Evolutionary conservation across 2,113 vertebrate genomes (phyloP).

Genomic region (Eretmochelys imbricata): DNA sequence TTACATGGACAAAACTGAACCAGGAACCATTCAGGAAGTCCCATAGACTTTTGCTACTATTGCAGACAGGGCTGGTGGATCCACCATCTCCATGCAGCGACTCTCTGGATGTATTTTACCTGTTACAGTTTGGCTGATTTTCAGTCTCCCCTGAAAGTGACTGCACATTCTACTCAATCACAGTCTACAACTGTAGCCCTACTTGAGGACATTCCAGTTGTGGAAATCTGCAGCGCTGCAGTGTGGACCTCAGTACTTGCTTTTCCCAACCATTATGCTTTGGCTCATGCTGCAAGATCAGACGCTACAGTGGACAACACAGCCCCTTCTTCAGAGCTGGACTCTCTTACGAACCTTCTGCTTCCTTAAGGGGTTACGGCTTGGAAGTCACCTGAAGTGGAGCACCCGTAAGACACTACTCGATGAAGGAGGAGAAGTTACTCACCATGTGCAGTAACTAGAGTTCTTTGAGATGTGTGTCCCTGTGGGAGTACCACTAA

Average conservation of each 20-base stretch:
- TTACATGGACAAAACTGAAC: not conserved
- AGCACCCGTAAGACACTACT: not conserved
- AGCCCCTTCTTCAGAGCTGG: not conserved
- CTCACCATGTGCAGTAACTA: not conserved
- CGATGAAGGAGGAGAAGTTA: not conserved
- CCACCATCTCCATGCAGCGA: not conserved
- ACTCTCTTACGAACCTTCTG: not conserved
- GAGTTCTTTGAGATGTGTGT: not conserved
- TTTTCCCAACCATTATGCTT: not conserved
- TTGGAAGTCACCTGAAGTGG: not conserved
- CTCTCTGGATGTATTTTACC: not conserved
- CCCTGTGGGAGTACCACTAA: not conserved
- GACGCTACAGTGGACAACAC: not conserved
- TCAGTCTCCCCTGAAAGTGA: no score
- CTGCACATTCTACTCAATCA: not conserved
- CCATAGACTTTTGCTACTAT: not conserved
- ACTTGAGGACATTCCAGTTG: not conserved
- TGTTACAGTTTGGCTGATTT: no score
- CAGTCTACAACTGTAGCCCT: not conserved
- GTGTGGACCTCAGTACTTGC: not conserved
- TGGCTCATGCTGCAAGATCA: not conserved
- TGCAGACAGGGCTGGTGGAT: not conserved
- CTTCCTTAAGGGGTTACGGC: not conserved
- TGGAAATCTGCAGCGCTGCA: not conserved
- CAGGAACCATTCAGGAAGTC: not conserved